Percentiles rank a stretch among this genome's conserved stretches.
Conservation (phyloP, 2,888 invertebrate species). For the Hypolimnas misippus region DNA sequence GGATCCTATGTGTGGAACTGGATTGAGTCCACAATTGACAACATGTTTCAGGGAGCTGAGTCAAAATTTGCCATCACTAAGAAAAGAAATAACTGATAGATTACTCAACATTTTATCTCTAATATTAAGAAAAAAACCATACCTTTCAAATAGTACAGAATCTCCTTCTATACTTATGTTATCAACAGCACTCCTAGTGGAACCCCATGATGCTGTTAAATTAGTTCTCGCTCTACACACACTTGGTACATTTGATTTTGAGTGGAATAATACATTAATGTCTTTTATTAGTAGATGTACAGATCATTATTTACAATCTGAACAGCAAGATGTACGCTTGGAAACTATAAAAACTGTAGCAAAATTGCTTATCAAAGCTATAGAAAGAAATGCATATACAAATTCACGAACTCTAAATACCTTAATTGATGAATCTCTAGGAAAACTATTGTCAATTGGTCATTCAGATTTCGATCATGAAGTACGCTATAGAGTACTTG, state of each 20-base stretch:
- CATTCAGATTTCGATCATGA: slow-evolving; percentile 98
- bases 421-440: slow-evolving; percentile 96
- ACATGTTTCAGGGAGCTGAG: slow-evolving; percentile 96
- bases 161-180: slow-evolving; percentile 72
- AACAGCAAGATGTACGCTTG: slow-evolving; percentile 93
- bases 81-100: slow-evolving; percentile 95
- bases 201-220: slow-evolving; percentile 90
- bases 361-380: slow-evolving; percentile 92
- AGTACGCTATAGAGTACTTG: slow-evolving; percentile 95
- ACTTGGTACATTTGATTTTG: slow-evolving; percentile 95
- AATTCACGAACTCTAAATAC: slow-evolving; percentile 92
- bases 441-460: slow-evolving; percentile 95
- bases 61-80: slow-evolving; percentile 93
- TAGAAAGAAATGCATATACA: slow-evolving; percentile 86
- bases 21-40: slow-evolving; percentile 94
- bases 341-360: slow-evolving; percentile 98
- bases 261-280: slow-evolving; percentile 93
- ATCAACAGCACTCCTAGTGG: slow-evolving; percentile 73
- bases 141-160: slow-evolving; percentile 85
- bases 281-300: slow-evolving; percentile 97
- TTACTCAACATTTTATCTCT: slow-evolving; percentile 95
- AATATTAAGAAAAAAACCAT: slow-evolving; percentile 94
- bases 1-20: slow-evolving; percentile 96
- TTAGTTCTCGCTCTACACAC: slow-evolving; percentile 96
- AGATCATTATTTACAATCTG: slow-evolving; percentile 94